Percentiles rank a stretch among this genome's conserved stretches.
These are phyloP conservation scores for Drosophila orosa DNA, from an alignment of 1,140 invertebrate genomes.

Conservation along the genomic window DNA sequence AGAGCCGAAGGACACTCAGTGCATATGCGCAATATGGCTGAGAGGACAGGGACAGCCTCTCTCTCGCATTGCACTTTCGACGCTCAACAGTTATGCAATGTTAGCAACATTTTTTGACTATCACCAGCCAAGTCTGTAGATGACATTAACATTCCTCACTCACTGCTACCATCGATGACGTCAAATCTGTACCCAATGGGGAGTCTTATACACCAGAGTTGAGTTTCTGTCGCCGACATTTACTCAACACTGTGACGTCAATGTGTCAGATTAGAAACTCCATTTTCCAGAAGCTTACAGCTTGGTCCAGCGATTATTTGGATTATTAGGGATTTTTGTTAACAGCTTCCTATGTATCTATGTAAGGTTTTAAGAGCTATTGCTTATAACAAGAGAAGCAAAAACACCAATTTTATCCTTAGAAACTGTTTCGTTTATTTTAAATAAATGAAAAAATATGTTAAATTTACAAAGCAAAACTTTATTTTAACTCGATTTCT, in stretches of 20 bases:
- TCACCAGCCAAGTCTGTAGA: constrained; percentile 17
- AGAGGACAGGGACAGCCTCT: constrained; percentile 7
- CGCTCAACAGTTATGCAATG: constrained; percentile 76
- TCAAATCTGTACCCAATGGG: constrained; percentile 42
- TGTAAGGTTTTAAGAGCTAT: background rate
- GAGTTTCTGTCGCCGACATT: constrained; percentile 22
- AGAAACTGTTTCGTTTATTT: background rate
- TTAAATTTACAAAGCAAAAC: too few species aligned
- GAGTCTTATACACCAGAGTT: constrained; percentile 47
- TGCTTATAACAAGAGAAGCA: background rate
- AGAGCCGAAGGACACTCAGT: constrained; percentile 51
- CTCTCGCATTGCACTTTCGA: constrained; percentile 36
- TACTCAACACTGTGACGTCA: constrained; percentile 68
- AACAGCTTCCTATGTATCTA: too few species aligned
- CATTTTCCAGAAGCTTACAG: background rate
- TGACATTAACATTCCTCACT: constrained; percentile 42
- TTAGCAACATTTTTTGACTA: constrained; percentile 40
- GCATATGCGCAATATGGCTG: constrained; percentile 31
- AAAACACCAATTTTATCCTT: background rate
- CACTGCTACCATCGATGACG: constrained; percentile 42
- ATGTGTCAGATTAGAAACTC: constrained; percentile 2
- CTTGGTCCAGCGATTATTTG: background rate
- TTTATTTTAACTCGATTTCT: background rate
- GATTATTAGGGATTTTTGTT: background rate
- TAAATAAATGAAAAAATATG: background rate